A percentile compares a stretch with the other conserved stretches of the same genome.
phyloP scores from a whole-genome alignment of 2,888 invertebrate species.

The Cheilosia grossa region DNA sequence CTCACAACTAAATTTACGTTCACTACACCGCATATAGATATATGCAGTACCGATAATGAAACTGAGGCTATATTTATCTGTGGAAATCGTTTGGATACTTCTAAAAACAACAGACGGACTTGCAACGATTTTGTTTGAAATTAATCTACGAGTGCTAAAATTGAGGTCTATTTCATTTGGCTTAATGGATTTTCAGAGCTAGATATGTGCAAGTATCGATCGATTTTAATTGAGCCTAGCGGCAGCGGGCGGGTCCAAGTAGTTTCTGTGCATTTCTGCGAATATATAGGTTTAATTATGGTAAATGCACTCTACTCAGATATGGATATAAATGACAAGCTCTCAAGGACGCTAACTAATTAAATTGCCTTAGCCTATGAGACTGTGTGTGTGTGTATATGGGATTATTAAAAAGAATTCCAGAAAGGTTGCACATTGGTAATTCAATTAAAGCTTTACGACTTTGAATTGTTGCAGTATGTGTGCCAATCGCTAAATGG shows the following conservation, averaged over 20 bases:
- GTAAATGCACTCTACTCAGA: constrained; percentile 46
- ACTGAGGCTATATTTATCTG: constrained; percentile 7
- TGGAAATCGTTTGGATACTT: too few species aligned
- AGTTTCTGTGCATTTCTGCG: constrained; percentile 14
- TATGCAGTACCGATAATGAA: too few species aligned
- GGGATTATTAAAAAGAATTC: background rate
- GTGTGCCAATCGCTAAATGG: background rate
- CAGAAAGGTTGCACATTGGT: constrained; percentile 8
- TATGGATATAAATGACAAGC: constrained; percentile 16
- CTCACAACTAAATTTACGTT: constrained; percentile 50
- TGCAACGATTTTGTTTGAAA: constrained; percentile 16
- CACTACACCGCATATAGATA: background rate
- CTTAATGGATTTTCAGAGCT: background rate
- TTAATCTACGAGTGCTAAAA: constrained; percentile 32
- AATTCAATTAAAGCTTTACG: background rate
- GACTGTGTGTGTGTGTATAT: background rate
- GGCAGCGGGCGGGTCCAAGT: background rate
- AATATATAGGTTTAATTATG: constrained; percentile 51
- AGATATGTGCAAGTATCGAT: background rate
- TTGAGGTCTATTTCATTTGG: constrained; percentile 1
- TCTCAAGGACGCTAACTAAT: constrained; percentile 27
- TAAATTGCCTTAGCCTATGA: background rate
- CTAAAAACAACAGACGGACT: background rate
- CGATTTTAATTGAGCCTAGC: constrained; percentile 32
- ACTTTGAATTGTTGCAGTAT: background rate